Conservation (phyloP, 2,888 invertebrate genomes). For the Nymphalis polychloros region DNA sequence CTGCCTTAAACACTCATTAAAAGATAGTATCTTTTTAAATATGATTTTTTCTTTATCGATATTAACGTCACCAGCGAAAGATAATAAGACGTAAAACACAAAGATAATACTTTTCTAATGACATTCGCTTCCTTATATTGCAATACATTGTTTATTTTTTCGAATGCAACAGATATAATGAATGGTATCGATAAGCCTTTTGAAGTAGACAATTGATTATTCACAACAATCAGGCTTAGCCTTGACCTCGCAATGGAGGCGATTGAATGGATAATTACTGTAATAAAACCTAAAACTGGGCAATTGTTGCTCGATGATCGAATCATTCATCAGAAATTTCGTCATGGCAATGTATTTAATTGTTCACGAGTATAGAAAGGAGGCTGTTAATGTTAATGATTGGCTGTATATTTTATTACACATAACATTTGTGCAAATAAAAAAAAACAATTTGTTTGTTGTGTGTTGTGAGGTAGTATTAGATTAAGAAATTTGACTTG, state of each 20-base stretch:
- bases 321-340: slow-evolving; percentile 15
- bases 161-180: slow-evolving; percentile 8
- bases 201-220: slow-evolving; percentile 29
- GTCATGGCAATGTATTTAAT: neutral
- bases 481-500: neutral
- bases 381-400: neutral
- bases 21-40: too few relatives aligned
- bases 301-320: slow-evolving; percentile 16
- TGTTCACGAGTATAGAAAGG: neutral
- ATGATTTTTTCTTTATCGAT: too few relatives aligned
- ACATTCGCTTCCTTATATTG: neutral
- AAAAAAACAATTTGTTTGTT: neutral
- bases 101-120: neutral
- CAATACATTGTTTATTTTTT: neutral
- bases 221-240: slow-evolving; percentile 23
- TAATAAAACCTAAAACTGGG: slow-evolving; percentile 18
- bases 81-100: too few relatives aligned
- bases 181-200: slow-evolving; percentile 25
- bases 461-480: neutral
- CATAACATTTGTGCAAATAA: too few relatives aligned
- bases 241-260: slow-evolving; percentile 28
- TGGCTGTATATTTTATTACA: neutral
- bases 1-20: too few relatives aligned
- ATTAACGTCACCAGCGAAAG: too few relatives aligned
- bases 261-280: slow-evolving; percentile 24